Base-by-base conservation (phyloP, 2,888 invertebrate species). In the Thereva unica region DNA sequence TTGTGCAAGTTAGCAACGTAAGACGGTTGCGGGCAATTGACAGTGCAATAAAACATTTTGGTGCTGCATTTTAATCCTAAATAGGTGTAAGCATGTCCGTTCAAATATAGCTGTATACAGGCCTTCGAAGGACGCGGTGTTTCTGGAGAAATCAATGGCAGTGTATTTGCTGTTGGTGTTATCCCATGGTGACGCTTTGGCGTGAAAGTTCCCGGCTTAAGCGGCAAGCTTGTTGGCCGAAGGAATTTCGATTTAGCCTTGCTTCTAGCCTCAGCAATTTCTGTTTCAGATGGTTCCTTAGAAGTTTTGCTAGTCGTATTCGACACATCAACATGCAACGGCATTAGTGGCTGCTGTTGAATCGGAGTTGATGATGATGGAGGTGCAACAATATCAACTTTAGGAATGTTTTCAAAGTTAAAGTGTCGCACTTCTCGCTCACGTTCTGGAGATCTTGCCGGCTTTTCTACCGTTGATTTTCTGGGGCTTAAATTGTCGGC, bases 21-120 rank as follows among this genome's bases (percentile, higher is more conserved):
- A 78, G 94, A 95, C 1, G 97, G 97, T 78, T 97, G 97, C 1
- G 95, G 92, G 72, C 94, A 89, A 79, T 95, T 94, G 56, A 96
- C 85, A 1, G 95, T 95, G 76, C 97, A 97, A 80, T 94, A 97
- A 74, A 93, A 95, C 67, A 91, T 89, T 78, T 92, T 89, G 1
- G 95, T 94, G 34, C 94, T 93, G 78, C 93, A 92, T 81, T 95
- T 95, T 67, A 95, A 83, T 0, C 93, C 95, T 74, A 95, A 82
- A 80, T 94, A 93, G 53, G 95, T 95, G 78, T 95, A 95, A 47
- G 94, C 93, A 77, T 93, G 93, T 42, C 95, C 95, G 77, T 95
- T 93, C 68, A 94, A 83, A 80, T 92, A 93, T 67, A 94, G 85
- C 78, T 95, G 94, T 50, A 92, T 91, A 76, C 93, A 94, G 40